Conservation (phyloP, 2,888 invertebrate species). For the Neocrepidodera transversa region DNA sequence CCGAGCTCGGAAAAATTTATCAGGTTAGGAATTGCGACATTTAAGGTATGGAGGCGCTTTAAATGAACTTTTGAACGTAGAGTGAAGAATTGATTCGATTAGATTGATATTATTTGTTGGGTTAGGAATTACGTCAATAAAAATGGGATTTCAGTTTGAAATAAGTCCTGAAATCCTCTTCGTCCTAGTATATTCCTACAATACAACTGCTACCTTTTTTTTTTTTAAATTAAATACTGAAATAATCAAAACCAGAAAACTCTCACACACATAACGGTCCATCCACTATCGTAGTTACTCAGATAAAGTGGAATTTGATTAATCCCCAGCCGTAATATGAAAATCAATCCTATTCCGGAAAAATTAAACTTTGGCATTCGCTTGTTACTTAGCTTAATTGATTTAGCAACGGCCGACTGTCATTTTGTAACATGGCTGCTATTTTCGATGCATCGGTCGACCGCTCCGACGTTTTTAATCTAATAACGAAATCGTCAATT, state of each 20-base stretch:
- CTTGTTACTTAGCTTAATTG: slow-evolving; percentile 54
- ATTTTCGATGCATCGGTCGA: slow-evolving; percentile 52
- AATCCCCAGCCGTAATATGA: slow-evolving; percentile 21
- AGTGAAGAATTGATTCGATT: too few relatives aligned
- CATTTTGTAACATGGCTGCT: slow-evolving; percentile 53
- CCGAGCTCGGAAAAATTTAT: too few relatives aligned
- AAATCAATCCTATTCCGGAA: slow-evolving; percentile 28
- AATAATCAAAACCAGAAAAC: slow-evolving; percentile 15
- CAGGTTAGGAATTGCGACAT: too few relatives aligned
- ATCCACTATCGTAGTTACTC: slow-evolving; percentile 14
- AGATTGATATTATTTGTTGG: too few relatives aligned
- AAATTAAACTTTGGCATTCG: slow-evolving; percentile 30
- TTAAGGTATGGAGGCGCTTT: too few relatives aligned
- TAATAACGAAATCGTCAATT: slow-evolving; percentile 56
- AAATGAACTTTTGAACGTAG: too few relatives aligned
- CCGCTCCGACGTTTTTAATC: slow-evolving; percentile 54
- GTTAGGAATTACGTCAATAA: too few relatives aligned
- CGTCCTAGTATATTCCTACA: too few relatives aligned
- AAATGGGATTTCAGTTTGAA: too few relatives aligned
- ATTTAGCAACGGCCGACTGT: slow-evolving; percentile 50
- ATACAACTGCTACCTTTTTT: too few relatives aligned
- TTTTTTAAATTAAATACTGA: too few relatives aligned
- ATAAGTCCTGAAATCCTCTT: too few relatives aligned
- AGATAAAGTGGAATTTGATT: slow-evolving; percentile 18
- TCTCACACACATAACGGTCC: slow-evolving; percentile 20